phyloP scores from a whole-genome alignment of 2,113 vertebrate genomes.

The Tricholaema leucomelas region DNA sequence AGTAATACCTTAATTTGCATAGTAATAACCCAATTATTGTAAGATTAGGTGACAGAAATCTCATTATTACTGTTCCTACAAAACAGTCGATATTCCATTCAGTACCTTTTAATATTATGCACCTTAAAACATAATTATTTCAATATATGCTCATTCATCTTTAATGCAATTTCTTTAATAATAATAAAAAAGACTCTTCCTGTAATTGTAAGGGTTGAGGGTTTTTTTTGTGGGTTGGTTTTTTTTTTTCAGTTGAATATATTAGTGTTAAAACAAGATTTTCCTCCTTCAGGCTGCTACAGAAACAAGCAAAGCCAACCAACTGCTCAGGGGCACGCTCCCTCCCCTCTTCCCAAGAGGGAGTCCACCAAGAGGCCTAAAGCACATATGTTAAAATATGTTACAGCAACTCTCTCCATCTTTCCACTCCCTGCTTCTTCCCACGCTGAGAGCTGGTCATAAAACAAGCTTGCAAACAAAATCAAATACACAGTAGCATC shows the following conservation, averaged over 20 bases:
- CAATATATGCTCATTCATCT: conserved; percentile 79
- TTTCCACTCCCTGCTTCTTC: conserved; percentile 42
- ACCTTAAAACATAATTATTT: conserved; percentile 83
- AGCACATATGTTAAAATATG: conserved; percentile 56
- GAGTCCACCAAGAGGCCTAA: conserved; percentile 58
- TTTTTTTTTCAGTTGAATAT: conserved; percentile 39
- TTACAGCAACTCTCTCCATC: conserved; percentile 36
- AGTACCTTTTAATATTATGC: conserved; percentile 79
- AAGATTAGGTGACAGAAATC: conserved; percentile 84
- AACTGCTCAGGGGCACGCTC: conserved; percentile 56
- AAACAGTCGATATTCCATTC: conserved; percentile 82
- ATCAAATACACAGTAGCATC: conserved; percentile 67
- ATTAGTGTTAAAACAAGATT: conserved; percentile 73
- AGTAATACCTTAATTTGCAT: conserved; percentile 85
- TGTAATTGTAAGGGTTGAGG: conserved; percentile 64
- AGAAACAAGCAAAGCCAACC: conserved; percentile 73
- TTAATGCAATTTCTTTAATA: conserved; percentile 81
- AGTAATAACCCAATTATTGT: conserved; percentile 85
- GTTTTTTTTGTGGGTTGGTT: too few relatives aligned
- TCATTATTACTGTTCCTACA: conserved; percentile 81
- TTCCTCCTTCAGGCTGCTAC: conserved; percentile 65
- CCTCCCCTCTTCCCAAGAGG: conserved; percentile 26
- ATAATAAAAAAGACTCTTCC: conserved; percentile 59
- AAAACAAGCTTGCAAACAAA: conserved; percentile 72
- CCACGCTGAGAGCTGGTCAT: conserved; percentile 70